These are phyloP conservation scores for Epistrophe eligans DNA, from an alignment of 2,888 invertebrate species.

Conservation along the genomic window DNA sequence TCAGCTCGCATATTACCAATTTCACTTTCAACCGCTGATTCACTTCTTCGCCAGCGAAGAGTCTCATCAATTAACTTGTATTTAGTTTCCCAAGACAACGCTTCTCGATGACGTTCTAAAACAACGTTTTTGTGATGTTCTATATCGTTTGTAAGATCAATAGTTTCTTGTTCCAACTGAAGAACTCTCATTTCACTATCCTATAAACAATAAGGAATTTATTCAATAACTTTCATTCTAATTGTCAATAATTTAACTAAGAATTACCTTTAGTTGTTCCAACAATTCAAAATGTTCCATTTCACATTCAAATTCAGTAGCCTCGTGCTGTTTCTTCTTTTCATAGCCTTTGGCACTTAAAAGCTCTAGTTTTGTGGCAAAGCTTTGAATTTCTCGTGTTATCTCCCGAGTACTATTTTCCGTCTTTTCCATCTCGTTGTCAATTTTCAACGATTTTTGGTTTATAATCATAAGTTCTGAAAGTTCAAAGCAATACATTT, in stretches of 20 bases:
- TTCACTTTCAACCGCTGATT: slow-evolving; percentile 88
- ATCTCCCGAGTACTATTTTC: slow-evolving; percentile 86
- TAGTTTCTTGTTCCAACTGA: slow-evolving; percentile 88
- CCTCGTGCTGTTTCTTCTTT: slow-evolving; percentile 85
- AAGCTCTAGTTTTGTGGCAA: slow-evolving; percentile 87
- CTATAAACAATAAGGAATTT: slow-evolving; percentile 80
- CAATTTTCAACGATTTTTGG: slow-evolving; percentile 89
- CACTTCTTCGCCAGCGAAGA: slow-evolving; percentile 88
- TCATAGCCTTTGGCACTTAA: slow-evolving; percentile 86
- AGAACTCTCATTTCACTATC: slow-evolving; percentile 89
- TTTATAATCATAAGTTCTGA: slow-evolving; percentile 86
- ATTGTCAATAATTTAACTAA: neutral
- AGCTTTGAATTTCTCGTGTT: slow-evolving; percentile 86
- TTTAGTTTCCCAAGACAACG: slow-evolving; percentile 93
- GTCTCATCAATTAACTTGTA: slow-evolving; percentile 89
- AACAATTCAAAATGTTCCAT: slow-evolving; percentile 85
- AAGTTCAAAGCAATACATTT: neutral
- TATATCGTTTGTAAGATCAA: slow-evolving; percentile 88
- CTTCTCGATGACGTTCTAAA: slow-evolving; percentile 88
- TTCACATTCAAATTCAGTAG: slow-evolving; percentile 85
- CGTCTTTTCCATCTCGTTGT: slow-evolving; percentile 87
- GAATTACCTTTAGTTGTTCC: slow-evolving; percentile 84
- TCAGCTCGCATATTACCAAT: slow-evolving; percentile 91
- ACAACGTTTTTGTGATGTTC: slow-evolving; percentile 85
- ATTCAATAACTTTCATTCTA: neutral